phyloP scores from a whole-genome alignment of 2,797 vertebrate species.

The Artibeus lituratus region DNA sequence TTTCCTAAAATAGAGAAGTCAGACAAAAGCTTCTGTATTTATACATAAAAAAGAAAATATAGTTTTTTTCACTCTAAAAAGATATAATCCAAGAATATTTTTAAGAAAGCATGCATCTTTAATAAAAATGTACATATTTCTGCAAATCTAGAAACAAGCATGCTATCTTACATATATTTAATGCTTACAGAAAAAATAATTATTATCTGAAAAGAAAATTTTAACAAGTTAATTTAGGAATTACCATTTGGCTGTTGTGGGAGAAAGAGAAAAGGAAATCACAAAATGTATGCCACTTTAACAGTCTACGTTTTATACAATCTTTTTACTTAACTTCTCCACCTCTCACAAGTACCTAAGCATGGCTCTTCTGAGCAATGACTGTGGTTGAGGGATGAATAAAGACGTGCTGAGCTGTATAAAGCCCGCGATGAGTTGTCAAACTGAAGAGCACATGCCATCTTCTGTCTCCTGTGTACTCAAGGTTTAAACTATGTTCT shows the following conservation, averaged over 20 bases:
- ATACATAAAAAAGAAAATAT: background rate
- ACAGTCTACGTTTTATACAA: background rate
- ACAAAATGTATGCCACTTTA: background rate
- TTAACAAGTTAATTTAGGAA: background rate
- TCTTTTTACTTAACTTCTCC: background rate
- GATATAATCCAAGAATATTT: background rate
- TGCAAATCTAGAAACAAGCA: background rate
- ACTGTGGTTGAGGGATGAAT: constrained; percentile 1
- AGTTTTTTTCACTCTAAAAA: background rate
- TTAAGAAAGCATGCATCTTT: background rate
- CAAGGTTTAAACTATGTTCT: constrained; percentile 48
- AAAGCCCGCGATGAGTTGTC: constrained; percentile 44
- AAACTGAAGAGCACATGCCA: constrained; percentile 25
- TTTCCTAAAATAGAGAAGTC: background rate
- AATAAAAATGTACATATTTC: background rate
- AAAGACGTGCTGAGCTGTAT: constrained; percentile 22
- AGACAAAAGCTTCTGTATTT: background rate
- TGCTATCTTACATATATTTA: background rate
- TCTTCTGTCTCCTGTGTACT: background rate
- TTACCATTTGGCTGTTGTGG: background rate
- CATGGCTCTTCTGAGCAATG: background rate
- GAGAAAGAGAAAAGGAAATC: background rate
- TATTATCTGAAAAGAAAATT: background rate
- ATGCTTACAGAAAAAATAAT: background rate
- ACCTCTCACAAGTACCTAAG: background rate